Evolutionary conservation across 2,797 vertebrate species (phyloP), one percentile per base, ranked within the genome.

Genomic region (Arrhamphus sclerolepis): DNA sequence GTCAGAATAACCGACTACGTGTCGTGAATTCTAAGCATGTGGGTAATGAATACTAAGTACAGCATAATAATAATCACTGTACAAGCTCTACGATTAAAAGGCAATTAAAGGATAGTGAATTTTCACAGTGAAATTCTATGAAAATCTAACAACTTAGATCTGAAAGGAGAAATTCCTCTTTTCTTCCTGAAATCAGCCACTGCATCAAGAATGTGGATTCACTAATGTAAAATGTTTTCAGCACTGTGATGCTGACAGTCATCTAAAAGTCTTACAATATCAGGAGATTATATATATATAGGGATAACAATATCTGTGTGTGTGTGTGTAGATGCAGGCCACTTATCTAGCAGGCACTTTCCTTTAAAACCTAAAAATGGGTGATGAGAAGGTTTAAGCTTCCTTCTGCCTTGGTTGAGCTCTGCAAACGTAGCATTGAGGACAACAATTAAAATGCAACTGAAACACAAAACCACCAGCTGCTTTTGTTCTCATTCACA

Each of bases 271-370:
- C 43, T 21, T 16, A 61, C 44, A 60, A 39, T 11, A 42, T 51
- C 11, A 49, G 44, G 24, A 63, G 7, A 62, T 39, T 4, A 14
- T 13, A n/a, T 1, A 38, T n/a, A 16, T 6, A 38, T 2, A 20
- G 14, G 18, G 16, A 21, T 8, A 24, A 2, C 0, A 22, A 48
- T 34, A 46, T 47, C 34, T 63, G 38, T 7, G 24, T 62, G n/a
- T 40, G 0, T 56, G 18, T 39, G 24, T 46, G 0, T 0, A 38
- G n/a, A 20, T 34, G 20, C 42, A 69, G 62, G 58, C 56, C 49
- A 63, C 47, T 44, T 26, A 56, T 54, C 47, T 52, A 72, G 49
- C 72, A 80, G 78, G 70, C 59, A 77, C 76, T 77, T 73, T 55
- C 1, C 44, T 59, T 55, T 22, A 14, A 78, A 62, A 22, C 29